Percentiles rank a stretch among this genome's conserved stretches.
These are phyloP conservation scores for Buphagus erythrorhynchus DNA, from an alignment of 2,797 vertebrate species.

Conservation along the genomic window DNA sequence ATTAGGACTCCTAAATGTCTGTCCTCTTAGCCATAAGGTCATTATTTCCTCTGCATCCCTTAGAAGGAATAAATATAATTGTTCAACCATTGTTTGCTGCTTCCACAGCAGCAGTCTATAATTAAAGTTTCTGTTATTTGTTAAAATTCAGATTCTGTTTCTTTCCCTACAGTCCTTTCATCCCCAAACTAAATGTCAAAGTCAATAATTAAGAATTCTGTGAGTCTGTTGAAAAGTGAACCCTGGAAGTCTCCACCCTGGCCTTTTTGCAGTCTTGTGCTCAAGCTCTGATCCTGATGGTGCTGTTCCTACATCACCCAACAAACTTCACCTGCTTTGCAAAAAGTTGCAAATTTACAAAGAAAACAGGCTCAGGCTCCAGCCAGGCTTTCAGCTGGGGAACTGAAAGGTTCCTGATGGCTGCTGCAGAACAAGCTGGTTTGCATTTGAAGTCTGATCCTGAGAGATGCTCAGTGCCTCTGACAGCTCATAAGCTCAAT, in stretches of 20 bases:
- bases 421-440: not conserved
- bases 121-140: not conserved
- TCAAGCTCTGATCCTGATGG: not conserved
- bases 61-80: not conserved
- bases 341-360: not conserved
- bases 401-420: not conserved
- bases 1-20: not conserved
- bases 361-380: not conserved
- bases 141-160: not conserved
- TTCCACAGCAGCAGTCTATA: not conserved
- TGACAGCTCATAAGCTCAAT: conserved; percentile 33
- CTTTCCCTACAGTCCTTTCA: not conserved
- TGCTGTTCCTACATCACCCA: not conserved
- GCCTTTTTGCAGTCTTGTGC: not conserved
- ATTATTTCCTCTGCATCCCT: not conserved
- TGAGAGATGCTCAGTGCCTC: conserved; percentile 19
- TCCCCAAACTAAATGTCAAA: not conserved
- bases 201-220: not conserved
- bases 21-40: not conserved
- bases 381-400: not conserved
- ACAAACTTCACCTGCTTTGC: not conserved
- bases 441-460: not conserved
- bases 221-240: not conserved
- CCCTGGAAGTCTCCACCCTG: not conserved
- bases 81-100: not conserved